Evolutionary conservation across 2,888 invertebrate genomes (phyloP), one percentile per base, ranked within the genome.

Genomic region (Leptinotarsa rubiginosa): DNA sequence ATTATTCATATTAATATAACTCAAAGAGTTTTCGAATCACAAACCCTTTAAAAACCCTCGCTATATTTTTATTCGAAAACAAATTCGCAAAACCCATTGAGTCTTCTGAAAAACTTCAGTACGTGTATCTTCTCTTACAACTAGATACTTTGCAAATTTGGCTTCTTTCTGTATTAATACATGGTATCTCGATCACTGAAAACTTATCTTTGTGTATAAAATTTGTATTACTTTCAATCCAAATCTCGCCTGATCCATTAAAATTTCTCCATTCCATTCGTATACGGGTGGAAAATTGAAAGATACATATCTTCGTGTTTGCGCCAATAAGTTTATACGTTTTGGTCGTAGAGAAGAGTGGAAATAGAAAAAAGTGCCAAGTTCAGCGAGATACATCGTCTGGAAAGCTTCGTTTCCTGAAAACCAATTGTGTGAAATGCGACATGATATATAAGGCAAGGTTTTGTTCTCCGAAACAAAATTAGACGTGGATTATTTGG

Each of bases 351-450:
- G 69, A 56, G 56, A 47, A 31, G 18, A 69, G 56, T 69, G 31
- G 62, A 71, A 71, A 49, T 66, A n/a, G 56, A 64, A 71, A 66
- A 71, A 71, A 71, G 65, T 20, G 52, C 49, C 49, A 49, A 65
- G 52, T 50, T 64, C 56, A 25, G 74, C 56, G 67, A 74, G 69
- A 69, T 74, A 65, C 65, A 74, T 74, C 68, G 68, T 73, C 70
- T 72, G 78, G 76, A 76, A 78, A 72, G 69, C 70, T 76, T 75
- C 72, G 65, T 69, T 62, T 76, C 76, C 71, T 68, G 56, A 68
- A 68, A 71, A 64, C 59, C 74, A 71, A 70, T 71, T 71, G 71
- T 74, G 71, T 67, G 71, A 74, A 56, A 62, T 31, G 62, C 62
- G 62, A 31, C 41, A 62, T 31, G 62, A 62, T 25, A 62, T 62